Percentiles rank a stretch among this genome's conserved stretches.
Evolutionary conservation across 1,140 invertebrate genomes (phyloP).

Genomic region (Heliconius eleuchia): DNA sequence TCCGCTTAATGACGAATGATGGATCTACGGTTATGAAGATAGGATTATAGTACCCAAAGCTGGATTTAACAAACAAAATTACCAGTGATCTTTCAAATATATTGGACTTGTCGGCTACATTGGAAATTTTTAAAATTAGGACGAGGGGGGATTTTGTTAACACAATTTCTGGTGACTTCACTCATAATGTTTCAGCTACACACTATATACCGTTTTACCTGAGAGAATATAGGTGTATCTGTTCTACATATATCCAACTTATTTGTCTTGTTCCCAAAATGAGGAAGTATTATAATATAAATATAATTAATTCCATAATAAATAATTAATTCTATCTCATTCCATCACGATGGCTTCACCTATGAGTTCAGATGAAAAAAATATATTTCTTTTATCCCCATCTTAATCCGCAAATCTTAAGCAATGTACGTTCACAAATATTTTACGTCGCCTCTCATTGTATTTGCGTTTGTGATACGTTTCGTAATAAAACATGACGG

Average conservation of each 20-base stretch:
- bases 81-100: conserved; percentile 57
- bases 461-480: conserved; percentile 37
- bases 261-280: too few relatives aligned
- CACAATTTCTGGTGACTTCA: not conserved
- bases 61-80: conserved; percentile 59
- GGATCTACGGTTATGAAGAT: conserved; percentile 68
- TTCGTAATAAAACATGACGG: conserved; percentile 26
- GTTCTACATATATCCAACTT: too few relatives aligned
- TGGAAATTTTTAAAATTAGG: conserved; percentile 37
- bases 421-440: conserved; percentile 30
- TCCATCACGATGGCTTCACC: too few relatives aligned
- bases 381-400: conserved; percentile 30
- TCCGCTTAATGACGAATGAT: conserved; percentile 76
- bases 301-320: too few relatives aligned
- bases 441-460: conserved; percentile 34
- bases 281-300: too few relatives aligned
- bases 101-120: conserved; percentile 53
- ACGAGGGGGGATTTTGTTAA: conserved; percentile 32
- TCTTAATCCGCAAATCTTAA: conserved; percentile 36
- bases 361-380: not conserved
- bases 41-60: conserved; percentile 62
- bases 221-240: too few relatives aligned
- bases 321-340: too few relatives aligned
- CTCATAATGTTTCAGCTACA: too few relatives aligned
- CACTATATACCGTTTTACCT: too few relatives aligned